Conservation (phyloP, 2,888 invertebrate genomes). For the Trachelus troglodyta region DNA sequence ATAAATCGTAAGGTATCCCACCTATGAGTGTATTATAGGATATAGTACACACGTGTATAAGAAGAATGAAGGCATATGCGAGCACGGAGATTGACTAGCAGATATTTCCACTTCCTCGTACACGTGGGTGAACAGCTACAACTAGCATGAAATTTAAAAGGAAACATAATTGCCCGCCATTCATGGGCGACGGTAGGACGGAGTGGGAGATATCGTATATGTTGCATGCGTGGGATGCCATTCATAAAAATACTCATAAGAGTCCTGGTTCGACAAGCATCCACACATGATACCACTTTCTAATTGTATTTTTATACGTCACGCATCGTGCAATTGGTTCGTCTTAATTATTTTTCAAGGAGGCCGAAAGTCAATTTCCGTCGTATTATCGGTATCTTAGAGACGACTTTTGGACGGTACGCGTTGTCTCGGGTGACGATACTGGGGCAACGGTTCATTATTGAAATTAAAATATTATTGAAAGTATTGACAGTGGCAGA, state of each 20-base stretch:
- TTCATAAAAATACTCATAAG: slow-evolving; percentile 1
- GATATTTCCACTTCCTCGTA: background rate
- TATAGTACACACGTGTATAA: background rate
- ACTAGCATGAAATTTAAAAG: slow-evolving; percentile 2
- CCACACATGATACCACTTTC: background rate
- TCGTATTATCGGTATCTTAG: background rate
- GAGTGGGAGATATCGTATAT: background rate
- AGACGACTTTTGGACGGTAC: background rate
- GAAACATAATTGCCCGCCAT: slow-evolving; percentile 14
- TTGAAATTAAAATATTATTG: background rate
- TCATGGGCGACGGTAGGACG: slow-evolving; percentile 9
- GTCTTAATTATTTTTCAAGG: background rate
- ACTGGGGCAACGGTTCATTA: background rate
- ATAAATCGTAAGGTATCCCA: background rate
- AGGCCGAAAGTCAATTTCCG: background rate
- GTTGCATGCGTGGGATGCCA: background rate
- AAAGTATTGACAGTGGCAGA: background rate
- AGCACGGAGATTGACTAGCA: background rate
- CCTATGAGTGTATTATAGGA: background rate
- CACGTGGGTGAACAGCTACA: slow-evolving; percentile 17
- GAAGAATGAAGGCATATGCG: background rate
- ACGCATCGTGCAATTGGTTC: background rate
- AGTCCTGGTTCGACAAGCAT: background rate
- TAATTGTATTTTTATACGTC: background rate
- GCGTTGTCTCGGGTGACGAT: background rate